A percentile compares a stretch with the other conserved stretches of the same genome.
These are phyloP conservation scores for Diadophis punctatus DNA, from an alignment of 2,113 vertebrate species.

Conservation along the genomic window DNA sequence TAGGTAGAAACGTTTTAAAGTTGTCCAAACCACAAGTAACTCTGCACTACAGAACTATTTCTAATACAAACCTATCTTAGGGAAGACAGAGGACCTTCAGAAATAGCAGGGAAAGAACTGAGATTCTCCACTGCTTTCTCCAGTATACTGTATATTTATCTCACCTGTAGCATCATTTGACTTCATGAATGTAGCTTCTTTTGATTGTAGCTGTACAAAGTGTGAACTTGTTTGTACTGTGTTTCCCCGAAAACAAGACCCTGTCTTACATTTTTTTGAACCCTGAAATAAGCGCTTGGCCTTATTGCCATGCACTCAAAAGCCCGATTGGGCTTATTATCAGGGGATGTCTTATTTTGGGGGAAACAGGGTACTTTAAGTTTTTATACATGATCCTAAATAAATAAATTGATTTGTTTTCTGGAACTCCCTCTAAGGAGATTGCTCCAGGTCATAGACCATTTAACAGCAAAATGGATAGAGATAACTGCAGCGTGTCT, in stretches of 20 bases:
- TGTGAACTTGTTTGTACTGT: neutral
- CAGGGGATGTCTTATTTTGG: too few species aligned
- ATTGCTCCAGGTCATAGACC: neutral
- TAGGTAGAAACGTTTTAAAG: constrained; percentile 27
- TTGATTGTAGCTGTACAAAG: neutral
- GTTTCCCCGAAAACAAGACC: too few species aligned
- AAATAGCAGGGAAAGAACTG: neutral
- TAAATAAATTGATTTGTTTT: neutral
- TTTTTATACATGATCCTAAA: neutral
- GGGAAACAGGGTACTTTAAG: neutral
- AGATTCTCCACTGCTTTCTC: neutral
- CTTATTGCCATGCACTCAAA: too few species aligned
- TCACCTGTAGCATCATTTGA: neutral
- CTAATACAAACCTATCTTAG: constrained; percentile 37
- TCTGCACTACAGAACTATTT: constrained; percentile 35
- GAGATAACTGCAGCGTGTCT: neutral
- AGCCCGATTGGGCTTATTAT: too few species aligned
- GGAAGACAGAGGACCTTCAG: constrained; percentile 34
- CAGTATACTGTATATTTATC: neutral
- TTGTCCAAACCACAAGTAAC: constrained; percentile 49
- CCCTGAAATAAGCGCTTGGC: too few species aligned
- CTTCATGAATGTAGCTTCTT: neutral
- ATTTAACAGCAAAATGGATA: neutral
- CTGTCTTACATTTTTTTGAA: too few species aligned
- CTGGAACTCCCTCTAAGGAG: neutral